Evolutionary conservation across 1,140 invertebrate genomes (phyloP).

Genomic region (Arion vulgaris): DNA sequence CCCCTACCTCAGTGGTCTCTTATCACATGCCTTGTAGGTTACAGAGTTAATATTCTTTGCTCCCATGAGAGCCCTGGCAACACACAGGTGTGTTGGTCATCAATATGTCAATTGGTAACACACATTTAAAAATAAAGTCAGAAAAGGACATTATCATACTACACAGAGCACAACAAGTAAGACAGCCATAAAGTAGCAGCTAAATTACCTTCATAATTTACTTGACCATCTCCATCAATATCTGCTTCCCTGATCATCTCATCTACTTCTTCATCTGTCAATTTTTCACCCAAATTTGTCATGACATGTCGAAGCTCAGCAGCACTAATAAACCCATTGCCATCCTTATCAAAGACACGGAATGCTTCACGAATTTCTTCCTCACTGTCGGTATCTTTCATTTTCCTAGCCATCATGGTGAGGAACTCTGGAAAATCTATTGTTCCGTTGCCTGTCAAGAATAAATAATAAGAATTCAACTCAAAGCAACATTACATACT

Average conservation of each 20-base stretch:
- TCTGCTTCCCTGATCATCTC: slow-evolving; percentile 92
- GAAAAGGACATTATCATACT: no score
- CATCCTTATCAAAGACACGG: slow-evolving; percentile 98
- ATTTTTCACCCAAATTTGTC: slow-evolving; percentile 91
- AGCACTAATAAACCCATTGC: slow-evolving; percentile 83
- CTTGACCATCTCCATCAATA: slow-evolving; percentile 42
- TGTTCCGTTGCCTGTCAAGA: neutral
- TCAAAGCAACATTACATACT: neutral
- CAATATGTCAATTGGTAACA: no score
- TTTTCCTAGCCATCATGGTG: slow-evolving; percentile 97
- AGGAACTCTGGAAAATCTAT: slow-evolving; percentile 81
- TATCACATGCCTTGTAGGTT: no score
- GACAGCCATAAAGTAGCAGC: no score
- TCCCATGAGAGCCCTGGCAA: no score
- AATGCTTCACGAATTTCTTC: slow-evolving; percentile 99
- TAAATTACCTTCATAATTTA: slow-evolving; percentile 58
- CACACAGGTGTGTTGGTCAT: no score
- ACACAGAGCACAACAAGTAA: no score
- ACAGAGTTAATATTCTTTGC: no score
- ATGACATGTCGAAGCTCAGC: slow-evolving; percentile 79
- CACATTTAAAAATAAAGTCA: no score
- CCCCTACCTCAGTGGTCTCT: no score
- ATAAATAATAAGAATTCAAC: slow-evolving; percentile 13
- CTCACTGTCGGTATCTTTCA: slow-evolving; percentile 99
- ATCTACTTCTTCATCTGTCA: slow-evolving; percentile 74